Base-by-base conservation (phyloP, 2,888 invertebrate genomes). In the Heliconius cydno region DNA sequence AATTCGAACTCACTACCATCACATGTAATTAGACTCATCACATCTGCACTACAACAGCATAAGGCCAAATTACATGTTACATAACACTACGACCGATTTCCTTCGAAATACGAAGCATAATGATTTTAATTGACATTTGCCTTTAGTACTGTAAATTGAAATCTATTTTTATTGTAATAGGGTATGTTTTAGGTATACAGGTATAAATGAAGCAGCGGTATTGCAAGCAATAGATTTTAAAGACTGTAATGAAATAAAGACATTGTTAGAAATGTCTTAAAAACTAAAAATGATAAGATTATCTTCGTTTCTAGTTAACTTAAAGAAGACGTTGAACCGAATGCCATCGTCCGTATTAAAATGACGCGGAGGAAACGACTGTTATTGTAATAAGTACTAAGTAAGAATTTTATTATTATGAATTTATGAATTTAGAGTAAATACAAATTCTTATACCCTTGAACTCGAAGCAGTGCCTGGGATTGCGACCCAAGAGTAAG, bases 51-150 rank as follows among this genome's bases (percentile, higher is more conserved):
- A 46, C 52, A 65, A 52, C 60, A 41, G 57, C 68, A 75, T 72
- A 63, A 78, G 71, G 41, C 65, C 12, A 77, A 80, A 81, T 79
- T 75, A 78, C 63, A 73, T 78, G 78, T 79, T 81, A 78, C 68
- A 68, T 81, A 73, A 76, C 76, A 65, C 77, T 34, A 77, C 78
- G 25, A 67, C 67, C 77, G 75, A 81, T 81, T 81, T 75, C 76
- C 68, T 76, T 66, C 73, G 76, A 77, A 79, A 79, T 78, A 60
- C 74, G 63, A 67, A 78, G 67, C 72, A 46, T 57, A 78, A 78
- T 80, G 73, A 76, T 76, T 81, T 81, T 73, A 80, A 78, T 76
- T 63, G 78, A 73, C 15, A 28, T 19, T 22, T 22, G n/a, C 41
- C 28, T 34, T 65, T 30, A 12, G 38, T 30, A 65, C 1, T 7